Percentiles rank a stretch among this genome's conserved stretches.
phyloP scores from a whole-genome alignment of 2,888 invertebrate species.

The Oxycera nigricornis region DNA sequence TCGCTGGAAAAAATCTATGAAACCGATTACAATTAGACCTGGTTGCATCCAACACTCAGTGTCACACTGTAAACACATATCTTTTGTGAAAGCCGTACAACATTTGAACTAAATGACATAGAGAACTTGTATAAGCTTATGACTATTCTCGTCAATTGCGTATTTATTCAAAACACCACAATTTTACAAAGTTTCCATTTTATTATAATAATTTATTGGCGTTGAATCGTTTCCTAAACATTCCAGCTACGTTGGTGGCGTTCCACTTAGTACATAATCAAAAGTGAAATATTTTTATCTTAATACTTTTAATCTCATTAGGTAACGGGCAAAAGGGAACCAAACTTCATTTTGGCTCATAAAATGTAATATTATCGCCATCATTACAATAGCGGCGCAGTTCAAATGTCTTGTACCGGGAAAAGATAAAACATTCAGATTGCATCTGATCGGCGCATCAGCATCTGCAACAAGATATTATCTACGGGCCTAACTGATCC shows the following conservation, averaged over 20 bases:
- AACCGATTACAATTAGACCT: too few relatives aligned
- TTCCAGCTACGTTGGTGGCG: not conserved
- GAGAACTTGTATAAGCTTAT: too few relatives aligned
- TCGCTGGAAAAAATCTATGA: too few relatives aligned
- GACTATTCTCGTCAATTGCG: too few relatives aligned
- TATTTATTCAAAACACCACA: too few relatives aligned
- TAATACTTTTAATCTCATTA: not conserved
- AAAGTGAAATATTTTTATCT: not conserved
- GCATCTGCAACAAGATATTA: not conserved
- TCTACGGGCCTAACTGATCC: not conserved
- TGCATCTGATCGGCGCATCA: not conserved
- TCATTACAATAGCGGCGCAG: not conserved
- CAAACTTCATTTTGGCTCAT: not conserved
- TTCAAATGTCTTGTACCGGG: not conserved
- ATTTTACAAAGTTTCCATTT: too few relatives aligned
- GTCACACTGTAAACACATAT: too few relatives aligned
- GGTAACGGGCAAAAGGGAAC: not conserved
- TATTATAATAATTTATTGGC: too few relatives aligned
- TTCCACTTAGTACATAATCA: not conserved
- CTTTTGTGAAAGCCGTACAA: too few relatives aligned
- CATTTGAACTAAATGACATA: too few relatives aligned
- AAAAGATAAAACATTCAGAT: not conserved
- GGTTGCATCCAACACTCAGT: too few relatives aligned
- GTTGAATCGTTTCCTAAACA: too few relatives aligned
- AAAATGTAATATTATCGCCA: not conserved